Conservation (phyloP, 92 coral and sea anemone species). For the Porites lobata region DNA sequence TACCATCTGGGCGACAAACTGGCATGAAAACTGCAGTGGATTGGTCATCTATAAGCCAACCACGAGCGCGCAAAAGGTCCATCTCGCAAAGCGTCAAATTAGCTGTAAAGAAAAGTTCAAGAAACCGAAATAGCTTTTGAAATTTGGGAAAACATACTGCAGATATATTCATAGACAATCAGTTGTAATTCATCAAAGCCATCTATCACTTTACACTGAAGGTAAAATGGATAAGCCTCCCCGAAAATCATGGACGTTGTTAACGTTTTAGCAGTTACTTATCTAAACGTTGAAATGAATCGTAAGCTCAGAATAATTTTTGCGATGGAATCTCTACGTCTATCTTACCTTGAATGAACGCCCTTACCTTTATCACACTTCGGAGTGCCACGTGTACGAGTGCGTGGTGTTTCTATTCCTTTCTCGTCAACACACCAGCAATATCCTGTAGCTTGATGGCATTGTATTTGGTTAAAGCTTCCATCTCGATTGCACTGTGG, state of each 20-base stretch:
- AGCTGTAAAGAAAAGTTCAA: constrained; percentile 34
- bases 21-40: constrained; percentile 80
- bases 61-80: constrained; percentile 80
- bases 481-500: constrained; percentile 88
- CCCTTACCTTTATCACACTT: constrained; percentile 55
- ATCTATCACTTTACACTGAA: no score
- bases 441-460: constrained; percentile 75
- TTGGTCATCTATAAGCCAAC: constrained; percentile 77
- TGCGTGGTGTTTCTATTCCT: constrained; percentile 80
- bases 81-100: constrained; percentile 77
- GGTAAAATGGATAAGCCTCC: no score
- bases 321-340: no score
- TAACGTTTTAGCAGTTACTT: background rate
- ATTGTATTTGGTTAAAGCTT: constrained; percentile 77
- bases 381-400: constrained; percentile 68
- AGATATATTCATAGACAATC: no score
- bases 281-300: background rate
- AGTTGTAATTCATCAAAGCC: no score
- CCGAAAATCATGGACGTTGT: no score
- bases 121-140: background rate
- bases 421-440: constrained; percentile 94
- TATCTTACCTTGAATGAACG: background rate
- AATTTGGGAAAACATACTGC: no score
- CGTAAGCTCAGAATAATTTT: no score
- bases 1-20: constrained; percentile 86